phyloP scores from a whole-genome alignment of 2,113 vertebrate genomes.

The Hemiprocne comata region DNA sequence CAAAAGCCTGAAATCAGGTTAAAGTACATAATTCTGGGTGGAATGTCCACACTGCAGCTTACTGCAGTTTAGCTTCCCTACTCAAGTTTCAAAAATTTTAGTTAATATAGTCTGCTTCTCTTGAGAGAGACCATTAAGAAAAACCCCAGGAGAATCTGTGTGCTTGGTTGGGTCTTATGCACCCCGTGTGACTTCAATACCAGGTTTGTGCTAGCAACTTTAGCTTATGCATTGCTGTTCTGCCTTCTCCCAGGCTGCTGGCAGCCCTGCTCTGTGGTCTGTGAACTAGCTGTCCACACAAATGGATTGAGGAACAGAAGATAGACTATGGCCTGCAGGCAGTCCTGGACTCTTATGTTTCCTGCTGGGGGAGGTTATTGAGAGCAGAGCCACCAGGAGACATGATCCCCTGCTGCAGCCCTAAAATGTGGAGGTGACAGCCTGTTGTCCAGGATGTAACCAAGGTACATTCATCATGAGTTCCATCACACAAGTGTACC shows the following conservation, averaged over 20 bases:
- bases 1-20: background rate
- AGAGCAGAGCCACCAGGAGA: background rate
- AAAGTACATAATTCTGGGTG: background rate
- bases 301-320: background rate
- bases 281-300: background rate
- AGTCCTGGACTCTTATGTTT: background rate
- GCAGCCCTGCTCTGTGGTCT: background rate
- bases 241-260: background rate
- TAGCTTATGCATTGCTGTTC: background rate
- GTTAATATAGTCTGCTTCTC: background rate
- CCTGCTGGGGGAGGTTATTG: background rate
- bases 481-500: too few species aligned
- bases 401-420: background rate
- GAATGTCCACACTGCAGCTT: background rate
- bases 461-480: background rate
- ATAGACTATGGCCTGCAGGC: fast-evolving
- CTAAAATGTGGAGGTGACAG: background rate
- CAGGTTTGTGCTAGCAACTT: background rate
- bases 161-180: background rate
- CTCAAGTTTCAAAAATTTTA: fast-evolving
- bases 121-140: background rate
- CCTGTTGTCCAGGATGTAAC: background rate
- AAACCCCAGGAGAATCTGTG: background rate
- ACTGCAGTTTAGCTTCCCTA: background rate
- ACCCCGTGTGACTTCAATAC: background rate